phyloP scores from a whole-genome alignment of 2,797 vertebrate genomes.

The Catharus ustulatus region DNA sequence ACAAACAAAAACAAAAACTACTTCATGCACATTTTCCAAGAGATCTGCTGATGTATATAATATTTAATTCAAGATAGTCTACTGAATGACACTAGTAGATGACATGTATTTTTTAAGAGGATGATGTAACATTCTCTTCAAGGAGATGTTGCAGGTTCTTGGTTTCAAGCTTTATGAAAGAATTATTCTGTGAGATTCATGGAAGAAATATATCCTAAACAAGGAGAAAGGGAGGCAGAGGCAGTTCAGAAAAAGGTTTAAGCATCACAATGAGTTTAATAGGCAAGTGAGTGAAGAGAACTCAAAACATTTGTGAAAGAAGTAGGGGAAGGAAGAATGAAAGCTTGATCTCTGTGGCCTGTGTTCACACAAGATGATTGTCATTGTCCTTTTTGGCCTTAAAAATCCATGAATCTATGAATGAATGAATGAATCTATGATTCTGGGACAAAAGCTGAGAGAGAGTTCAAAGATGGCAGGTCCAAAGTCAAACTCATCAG shows the following conservation, averaged over 20 bases:
- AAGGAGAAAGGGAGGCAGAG: background rate
- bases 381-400: constrained; percentile 34
- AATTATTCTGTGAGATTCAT: background rate
- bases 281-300: background rate
- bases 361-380: constrained; percentile 5
- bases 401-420: constrained; percentile 45
- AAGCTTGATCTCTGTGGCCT: background rate
- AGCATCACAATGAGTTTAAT: background rate
- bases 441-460: background rate
- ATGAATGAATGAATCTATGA: constrained; percentile 37
- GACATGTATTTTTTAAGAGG: background rate
- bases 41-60: background rate
- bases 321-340: background rate
- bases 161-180: background rate
- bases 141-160: background rate
- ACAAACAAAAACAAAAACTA: too few species aligned
- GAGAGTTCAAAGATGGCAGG: constrained; percentile 19
- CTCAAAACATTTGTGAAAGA: background rate
- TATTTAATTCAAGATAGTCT: background rate
- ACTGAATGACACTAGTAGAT: background rate
- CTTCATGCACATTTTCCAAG: background rate
- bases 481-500: constrained; percentile 43
- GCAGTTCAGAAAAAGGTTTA: background rate
- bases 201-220: background rate
- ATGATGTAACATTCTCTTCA: background rate